Evolutionary conservation across 1,140 invertebrate species (phyloP).

Genomic region (Homarus americanus): DNA sequence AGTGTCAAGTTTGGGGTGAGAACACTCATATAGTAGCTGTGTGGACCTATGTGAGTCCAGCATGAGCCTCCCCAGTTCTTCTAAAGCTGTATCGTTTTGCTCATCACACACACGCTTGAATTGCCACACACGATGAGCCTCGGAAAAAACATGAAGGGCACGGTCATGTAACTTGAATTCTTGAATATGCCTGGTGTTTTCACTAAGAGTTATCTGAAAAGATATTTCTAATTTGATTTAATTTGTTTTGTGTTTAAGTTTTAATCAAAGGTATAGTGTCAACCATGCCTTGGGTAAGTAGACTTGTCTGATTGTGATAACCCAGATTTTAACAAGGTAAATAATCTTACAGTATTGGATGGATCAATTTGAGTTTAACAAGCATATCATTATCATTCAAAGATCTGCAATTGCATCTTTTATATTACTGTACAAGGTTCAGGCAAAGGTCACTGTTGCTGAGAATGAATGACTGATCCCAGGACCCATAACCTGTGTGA

Average conservation of each 20-base stretch:
- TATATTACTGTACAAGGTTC: too few relatives aligned
- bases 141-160: slow-evolving; percentile 91
- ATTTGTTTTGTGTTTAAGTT: too few relatives aligned
- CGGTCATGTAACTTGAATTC: slow-evolving; percentile 14
- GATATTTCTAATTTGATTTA: not conserved
- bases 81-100: slow-evolving; percentile 55
- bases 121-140: slow-evolving; percentile 85
- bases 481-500: too few relatives aligned
- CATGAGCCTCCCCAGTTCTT: slow-evolving; percentile 90
- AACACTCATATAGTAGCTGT: slow-evolving; percentile 93
- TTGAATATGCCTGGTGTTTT: slow-evolving; percentile 22
- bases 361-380: too few relatives aligned
- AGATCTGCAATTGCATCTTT: too few relatives aligned
- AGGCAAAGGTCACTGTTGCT: too few relatives aligned
- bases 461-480: too few relatives aligned
- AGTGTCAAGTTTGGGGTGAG: slow-evolving; percentile 91
- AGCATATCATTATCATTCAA: too few relatives aligned
- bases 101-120: slow-evolving; percentile 85
- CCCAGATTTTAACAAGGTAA: not conserved
- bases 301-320: too few relatives aligned
- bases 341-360: not conserved
- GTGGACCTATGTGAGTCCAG: slow-evolving; percentile 92
- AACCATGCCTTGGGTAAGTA: too few relatives aligned
- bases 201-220: not conserved
- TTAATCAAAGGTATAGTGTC: too few relatives aligned